A percentile compares a stretch with the other conserved stretches of the same genome.
These are phyloP conservation scores for Drosophila nr. perissopoda DNA, from an alignment of 2,888 invertebrate species.

Conservation along the genomic window DNA sequence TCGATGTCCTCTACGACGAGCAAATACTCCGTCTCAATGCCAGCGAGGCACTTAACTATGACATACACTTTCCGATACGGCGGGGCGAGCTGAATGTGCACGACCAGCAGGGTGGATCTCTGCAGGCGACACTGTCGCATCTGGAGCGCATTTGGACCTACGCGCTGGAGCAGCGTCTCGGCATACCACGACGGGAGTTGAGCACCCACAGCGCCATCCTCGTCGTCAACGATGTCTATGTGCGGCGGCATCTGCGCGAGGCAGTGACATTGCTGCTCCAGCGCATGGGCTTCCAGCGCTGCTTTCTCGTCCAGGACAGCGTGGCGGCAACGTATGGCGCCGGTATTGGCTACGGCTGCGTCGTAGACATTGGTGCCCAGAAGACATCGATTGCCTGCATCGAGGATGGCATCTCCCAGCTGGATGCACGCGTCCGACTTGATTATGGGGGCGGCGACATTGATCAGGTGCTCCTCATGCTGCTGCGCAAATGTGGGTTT, in stretches of 20 bases:
- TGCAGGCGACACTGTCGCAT: conserved; percentile 93
- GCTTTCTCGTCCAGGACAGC: conserved; percentile 88
- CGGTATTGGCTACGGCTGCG: conserved; percentile 94
- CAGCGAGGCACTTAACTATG: conserved; percentile 89
- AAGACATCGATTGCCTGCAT: conserved; percentile 98
- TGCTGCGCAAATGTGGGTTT: conserved; percentile 95
- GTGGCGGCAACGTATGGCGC: conserved; percentile 94
- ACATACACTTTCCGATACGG: conserved; percentile 95
- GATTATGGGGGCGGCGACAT: conserved; percentile 97
- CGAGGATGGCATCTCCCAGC: conserved; percentile 97
- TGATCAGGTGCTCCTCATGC: conserved; percentile 94
- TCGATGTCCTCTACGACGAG: conserved; percentile 61
- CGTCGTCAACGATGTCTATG: conserved; percentile 95
- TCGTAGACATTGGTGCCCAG: conserved; percentile 97
- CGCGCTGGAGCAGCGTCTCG: conserved; percentile 91
- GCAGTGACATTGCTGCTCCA: conserved; percentile 91
- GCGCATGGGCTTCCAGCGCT: conserved; percentile 94
- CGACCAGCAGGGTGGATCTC: conserved; percentile 92
- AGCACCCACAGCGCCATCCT: conserved; percentile 94
- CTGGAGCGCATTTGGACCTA: conserved; percentile 95
- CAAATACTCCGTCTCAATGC: conserved; percentile 67
- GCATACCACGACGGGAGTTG: conserved; percentile 89
- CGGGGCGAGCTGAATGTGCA: conserved; percentile 96
- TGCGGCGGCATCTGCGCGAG: conserved; percentile 93
- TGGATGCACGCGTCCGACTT: conserved; percentile 92